Base-by-base conservation (phyloP, 2,888 invertebrate species). In the Euproctis similis region DNA sequence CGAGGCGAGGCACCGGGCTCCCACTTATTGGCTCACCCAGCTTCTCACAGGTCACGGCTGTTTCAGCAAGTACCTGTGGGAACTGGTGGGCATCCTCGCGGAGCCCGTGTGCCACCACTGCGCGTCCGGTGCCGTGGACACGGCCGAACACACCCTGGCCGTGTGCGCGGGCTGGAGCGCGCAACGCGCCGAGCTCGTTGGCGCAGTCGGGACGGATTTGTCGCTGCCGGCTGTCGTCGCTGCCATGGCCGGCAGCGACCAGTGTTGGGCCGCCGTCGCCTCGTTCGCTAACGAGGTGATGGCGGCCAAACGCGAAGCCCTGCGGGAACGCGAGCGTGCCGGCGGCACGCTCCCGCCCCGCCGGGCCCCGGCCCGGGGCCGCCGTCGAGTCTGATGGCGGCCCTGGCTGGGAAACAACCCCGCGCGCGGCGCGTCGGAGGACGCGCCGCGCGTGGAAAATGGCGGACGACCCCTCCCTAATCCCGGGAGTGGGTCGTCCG, bases 51-150 rank as follows among this genome's bases (percentile, higher is more conserved):
- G 16, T 6, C 13, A 13, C 6, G 16, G 14, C 2, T 16, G 21
- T 11, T 21, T 21, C 21, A 11, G 6, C 21, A 21, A 21, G 26
- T 31, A 18, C 14, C 24, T 16, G 13, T 12, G 8, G 9, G 10
- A 2, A 6, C 8, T 24, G 3, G 13, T 13, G 2, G 9, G 24
- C 8, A 13, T 7, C 8, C 8, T 9, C 8, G 8, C 4, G 3
- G 8, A n/a, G 6, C 24, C 13, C 4, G n/a, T 3, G 8, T 24
- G 24, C 24, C n/a, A 24, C 3, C n/a, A 13, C 16, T 16, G 16
- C 16, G 13, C n/a, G 3, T 16, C 8, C 13, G 14, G 14, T 4
- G 9, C 3, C 24, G 13, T 9, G 13, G 13, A 24, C 13, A 8
- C 16, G 16, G 14, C 16, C 8, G 9, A 10, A 11, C 21, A 21